Conservation (phyloP, 2,888 invertebrate genomes). For the Stomorhina lunata region DNA sequence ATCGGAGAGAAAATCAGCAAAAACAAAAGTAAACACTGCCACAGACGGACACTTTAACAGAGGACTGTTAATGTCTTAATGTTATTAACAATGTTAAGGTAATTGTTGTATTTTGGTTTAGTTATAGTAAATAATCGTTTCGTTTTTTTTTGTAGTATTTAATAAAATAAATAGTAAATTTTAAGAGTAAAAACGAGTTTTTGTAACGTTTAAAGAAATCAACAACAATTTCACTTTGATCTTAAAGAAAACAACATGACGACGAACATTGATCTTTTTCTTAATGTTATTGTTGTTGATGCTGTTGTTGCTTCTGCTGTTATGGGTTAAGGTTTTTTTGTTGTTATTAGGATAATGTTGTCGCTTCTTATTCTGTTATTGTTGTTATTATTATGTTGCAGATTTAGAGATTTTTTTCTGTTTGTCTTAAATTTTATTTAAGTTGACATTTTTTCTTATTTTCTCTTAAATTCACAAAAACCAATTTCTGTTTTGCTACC, state of each 20-base stretch:
- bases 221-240: constrained; percentile 64
- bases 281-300: constrained; percentile 5
- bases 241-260: constrained; percentile 35
- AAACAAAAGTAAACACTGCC: neutral
- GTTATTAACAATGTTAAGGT: constrained; percentile 11
- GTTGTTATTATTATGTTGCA: neutral
- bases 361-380: neutral
- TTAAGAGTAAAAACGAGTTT: constrained; percentile 32
- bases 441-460: neutral
- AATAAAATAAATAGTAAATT: neutral
- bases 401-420: neutral
- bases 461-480: too few relatives aligned
- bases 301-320: neutral
- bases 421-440: neutral
- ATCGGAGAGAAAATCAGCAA: neutral
- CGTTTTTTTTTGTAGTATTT: constrained; percentile 18
- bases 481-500: neutral
- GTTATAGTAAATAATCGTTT: constrained; percentile 21
- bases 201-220: constrained; percentile 48
- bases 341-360: constrained; percentile 6
- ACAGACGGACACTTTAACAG: neutral
- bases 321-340: constrained; percentile 19
- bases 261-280: constrained; percentile 38
- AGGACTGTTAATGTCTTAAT: neutral
- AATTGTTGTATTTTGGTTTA: constrained; percentile 5